These are phyloP conservation scores for Acipenser ruthenus DNA, from an alignment of 2,797 vertebrate species.

Conservation along the genomic window DNA sequence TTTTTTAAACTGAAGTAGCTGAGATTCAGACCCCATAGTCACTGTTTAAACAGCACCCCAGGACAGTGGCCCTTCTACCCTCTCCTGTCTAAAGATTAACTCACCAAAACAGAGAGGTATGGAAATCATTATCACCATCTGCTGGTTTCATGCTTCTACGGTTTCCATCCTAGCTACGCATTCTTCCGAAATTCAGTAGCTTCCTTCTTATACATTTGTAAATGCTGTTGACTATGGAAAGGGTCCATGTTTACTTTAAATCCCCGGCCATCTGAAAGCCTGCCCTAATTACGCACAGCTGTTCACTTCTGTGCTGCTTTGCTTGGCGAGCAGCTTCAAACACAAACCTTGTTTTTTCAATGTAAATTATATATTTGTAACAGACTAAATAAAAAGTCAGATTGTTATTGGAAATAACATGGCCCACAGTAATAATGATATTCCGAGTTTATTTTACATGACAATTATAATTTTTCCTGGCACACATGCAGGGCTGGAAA, in stretches of 20 bases:
- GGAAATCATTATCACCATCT: slow-evolving; percentile 91
- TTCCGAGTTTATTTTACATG: slow-evolving; percentile 60
- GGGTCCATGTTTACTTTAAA: slow-evolving; percentile 96
- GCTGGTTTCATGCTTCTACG: slow-evolving; percentile 70
- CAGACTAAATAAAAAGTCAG: slow-evolving; percentile 74
- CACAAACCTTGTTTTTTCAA: slow-evolving; percentile 68
- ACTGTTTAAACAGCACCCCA: slow-evolving; percentile 48
- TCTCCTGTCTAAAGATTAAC: slow-evolving; percentile 55
- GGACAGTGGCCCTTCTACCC: slow-evolving; percentile 42
- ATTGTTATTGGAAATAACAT: slow-evolving; percentile 76
- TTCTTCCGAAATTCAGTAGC: slow-evolving; percentile 98
- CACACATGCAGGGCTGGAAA: slow-evolving; percentile 19
- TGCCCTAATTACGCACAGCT: slow-evolving; percentile 90
- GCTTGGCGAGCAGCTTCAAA: slow-evolving; percentile 74
- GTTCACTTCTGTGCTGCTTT: slow-evolving; percentile 74
- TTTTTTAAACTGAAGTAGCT: too few relatives aligned
- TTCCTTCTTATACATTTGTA: slow-evolving; percentile 94
- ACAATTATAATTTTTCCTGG: slow-evolving; percentile 59
- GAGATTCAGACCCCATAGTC: slow-evolving; percentile 39
- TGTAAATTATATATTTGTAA: slow-evolving; percentile 79
- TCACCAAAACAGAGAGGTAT: slow-evolving; percentile 56
- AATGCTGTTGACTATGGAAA: slow-evolving; percentile 95
- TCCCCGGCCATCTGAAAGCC: slow-evolving; percentile 75
- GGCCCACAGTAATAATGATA: slow-evolving; percentile 63
- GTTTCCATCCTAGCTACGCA: slow-evolving; percentile 80